These are phyloP conservation scores for Brachyalestes nurse DNA, from an alignment of 2,797 vertebrate genomes.

Conservation along the genomic window DNA sequence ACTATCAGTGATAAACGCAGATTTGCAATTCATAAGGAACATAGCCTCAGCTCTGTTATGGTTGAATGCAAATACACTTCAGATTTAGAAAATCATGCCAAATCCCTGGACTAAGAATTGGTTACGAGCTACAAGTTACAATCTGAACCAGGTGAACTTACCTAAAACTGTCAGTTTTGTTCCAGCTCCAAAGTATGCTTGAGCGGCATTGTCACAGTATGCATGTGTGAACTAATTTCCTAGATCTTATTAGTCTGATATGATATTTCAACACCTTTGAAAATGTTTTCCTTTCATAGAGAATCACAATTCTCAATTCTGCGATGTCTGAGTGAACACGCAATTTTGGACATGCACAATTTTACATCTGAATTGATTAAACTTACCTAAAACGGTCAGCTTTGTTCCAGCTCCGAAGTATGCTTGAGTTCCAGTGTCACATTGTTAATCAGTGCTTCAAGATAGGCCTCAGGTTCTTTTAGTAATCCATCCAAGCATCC, in stretches of 20 bases:
- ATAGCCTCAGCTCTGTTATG: too few species aligned
- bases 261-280: too few species aligned
- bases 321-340: neutral
- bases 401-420: constrained; percentile 62
- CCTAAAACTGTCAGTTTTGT: constrained; percentile 74
- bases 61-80: neutral
- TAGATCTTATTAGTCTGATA: neutral
- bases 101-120: neutral
- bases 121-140: constrained; percentile 64
- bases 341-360: too few species aligned
- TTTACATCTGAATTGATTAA: neutral
- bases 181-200: constrained; percentile 65
- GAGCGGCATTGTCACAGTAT: constrained; percentile 63
- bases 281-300: too few species aligned
- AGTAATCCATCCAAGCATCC: constrained; percentile 18
- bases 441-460: constrained; percentile 55
- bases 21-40: too few species aligned
- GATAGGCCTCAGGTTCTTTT: constrained; percentile 54
- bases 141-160: constrained; percentile 50
- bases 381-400: constrained; percentile 65
- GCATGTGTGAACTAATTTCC: constrained; percentile 27
- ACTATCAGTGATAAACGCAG: too few species aligned
- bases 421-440: constrained; percentile 66
- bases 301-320: too few species aligned
- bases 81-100: neutral